Base-by-base conservation (phyloP, 2,888 invertebrate genomes). In the Nemotelus pantherinus region DNA sequence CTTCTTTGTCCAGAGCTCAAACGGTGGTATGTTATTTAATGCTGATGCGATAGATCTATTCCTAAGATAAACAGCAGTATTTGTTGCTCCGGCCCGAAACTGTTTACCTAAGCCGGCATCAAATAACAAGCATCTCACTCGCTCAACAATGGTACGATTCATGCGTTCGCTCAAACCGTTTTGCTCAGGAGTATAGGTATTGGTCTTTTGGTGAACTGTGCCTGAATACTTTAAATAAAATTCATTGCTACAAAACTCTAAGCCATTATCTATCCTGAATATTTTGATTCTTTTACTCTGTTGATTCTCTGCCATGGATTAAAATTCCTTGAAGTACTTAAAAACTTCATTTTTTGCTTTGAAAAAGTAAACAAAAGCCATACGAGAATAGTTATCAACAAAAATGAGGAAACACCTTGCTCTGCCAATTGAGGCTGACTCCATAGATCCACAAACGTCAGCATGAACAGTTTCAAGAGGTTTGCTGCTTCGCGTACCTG, bases 1-100 rank as follows among this genome's bases (percentile, higher is more conserved):
- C 2, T 79, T 78, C 25, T 83, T 82, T 60, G 82, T 80, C 85
- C 86, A 87, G 3, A 83, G 39, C 79, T 86, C 25, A 25, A 25
- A 1, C 25, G 25, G 25, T 25, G 1, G 0, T 25, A 85, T 85
- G 78, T 80, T 81, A 41, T 78, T 9, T 1, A 79, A 76, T 41
- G 9, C 45, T 47, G n/a, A n/a, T 53, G 47, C 39, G n/a, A 60
- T 2, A 9, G 67, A 53, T 50, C 79, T 64, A 76, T 81, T 80
- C 75, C 67, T 68, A n/a, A 80, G 48, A 79, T 80, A 81, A 10
- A 77, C 74, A 5, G 82, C 82, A 25, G 81, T 81, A 60, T 79
- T 77, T 47, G 78, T 77, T 10, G 82, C 81, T 79, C 82, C 79
- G 7, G 80, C 80, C 80, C 25, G 1, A 25, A 25, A 25, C 25